phyloP scores from a whole-genome alignment of 2,797 vertebrate genomes.

The Peromyscus nudipes region DNA sequence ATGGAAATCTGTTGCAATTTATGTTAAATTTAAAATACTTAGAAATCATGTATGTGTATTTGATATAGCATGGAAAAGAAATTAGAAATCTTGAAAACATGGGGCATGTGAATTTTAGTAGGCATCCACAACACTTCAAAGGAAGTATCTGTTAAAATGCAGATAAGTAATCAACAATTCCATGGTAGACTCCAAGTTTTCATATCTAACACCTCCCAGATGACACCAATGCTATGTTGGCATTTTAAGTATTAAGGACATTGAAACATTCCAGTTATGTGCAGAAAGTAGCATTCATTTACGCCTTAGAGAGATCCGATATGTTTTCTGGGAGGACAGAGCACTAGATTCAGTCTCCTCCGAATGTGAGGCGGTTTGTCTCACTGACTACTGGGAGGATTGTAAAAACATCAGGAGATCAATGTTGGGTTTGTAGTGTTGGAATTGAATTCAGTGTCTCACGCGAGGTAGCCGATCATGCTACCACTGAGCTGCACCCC shows the following conservation, averaged over 20 bases:
- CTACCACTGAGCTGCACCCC: not conserved
- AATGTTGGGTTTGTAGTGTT: not conserved
- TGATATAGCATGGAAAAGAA: constrained; percentile 7
- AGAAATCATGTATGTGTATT: not conserved
- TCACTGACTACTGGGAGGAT: not conserved
- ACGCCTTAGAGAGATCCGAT: not conserved
- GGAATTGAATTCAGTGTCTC: not conserved
- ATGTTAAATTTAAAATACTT: constrained; percentile 22
- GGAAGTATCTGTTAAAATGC: not conserved
- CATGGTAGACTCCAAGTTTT: not conserved
- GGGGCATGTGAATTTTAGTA: not conserved
- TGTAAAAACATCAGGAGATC: not conserved
- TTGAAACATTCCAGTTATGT: not conserved
- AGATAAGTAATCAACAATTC: constrained; percentile 25
- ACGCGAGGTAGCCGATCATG: not conserved
- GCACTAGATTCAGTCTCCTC: not conserved
- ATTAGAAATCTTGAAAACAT: not conserved
- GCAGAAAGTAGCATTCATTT: rapidly evolving
- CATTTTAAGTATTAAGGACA: not conserved
- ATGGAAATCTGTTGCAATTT: not conserved
- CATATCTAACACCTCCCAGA: not conserved
- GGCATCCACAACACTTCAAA: not conserved
- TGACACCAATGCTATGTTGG: not conserved
- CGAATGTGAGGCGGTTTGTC: not conserved
- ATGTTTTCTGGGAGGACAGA: not conserved